Percentiles rank a stretch among this genome's conserved stretches.
Conservation (phyloP, 2,797 vertebrate species). For the Thamnophis elegans region DNA sequence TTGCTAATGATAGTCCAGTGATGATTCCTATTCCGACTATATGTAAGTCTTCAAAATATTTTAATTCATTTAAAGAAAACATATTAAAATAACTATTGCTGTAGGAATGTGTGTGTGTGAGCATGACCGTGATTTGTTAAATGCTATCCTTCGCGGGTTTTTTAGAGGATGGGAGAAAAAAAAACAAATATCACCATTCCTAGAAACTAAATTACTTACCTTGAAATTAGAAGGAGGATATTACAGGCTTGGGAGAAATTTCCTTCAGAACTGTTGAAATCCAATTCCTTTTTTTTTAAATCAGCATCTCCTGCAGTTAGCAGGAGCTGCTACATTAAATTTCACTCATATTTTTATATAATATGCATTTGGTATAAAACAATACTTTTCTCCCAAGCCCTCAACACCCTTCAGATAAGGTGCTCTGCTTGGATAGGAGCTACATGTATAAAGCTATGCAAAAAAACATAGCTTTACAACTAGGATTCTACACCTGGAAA, state of each 20-base stretch:
- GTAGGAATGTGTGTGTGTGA: not conserved
- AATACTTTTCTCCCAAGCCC: not conserved
- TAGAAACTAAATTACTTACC: not conserved
- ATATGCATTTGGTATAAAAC: not conserved
- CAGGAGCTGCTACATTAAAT: not conserved
- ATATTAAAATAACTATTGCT: not conserved
- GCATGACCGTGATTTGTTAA: not conserved
- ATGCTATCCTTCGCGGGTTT: not conserved
- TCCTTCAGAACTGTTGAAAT: not conserved
- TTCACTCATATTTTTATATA: not conserved
- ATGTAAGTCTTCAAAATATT: slow-evolving; percentile 16
- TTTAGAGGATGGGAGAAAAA: not conserved
- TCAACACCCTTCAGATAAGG: accelerated
- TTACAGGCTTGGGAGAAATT: not conserved
- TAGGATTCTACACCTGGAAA: not conserved
- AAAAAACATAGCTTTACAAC: not conserved
- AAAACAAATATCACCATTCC: not conserved
- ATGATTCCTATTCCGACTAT: not conserved
- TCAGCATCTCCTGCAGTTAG: not conserved
- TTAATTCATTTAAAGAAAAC: not conserved
- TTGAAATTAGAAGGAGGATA: not conserved
- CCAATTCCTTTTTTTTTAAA: not conserved
- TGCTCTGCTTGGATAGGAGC: not conserved
- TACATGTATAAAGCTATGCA: not conserved
- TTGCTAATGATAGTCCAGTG: not conserved